phyloP scores from a whole-genome alignment of 1,140 invertebrate species.

The Zaprionus africanus region DNA sequence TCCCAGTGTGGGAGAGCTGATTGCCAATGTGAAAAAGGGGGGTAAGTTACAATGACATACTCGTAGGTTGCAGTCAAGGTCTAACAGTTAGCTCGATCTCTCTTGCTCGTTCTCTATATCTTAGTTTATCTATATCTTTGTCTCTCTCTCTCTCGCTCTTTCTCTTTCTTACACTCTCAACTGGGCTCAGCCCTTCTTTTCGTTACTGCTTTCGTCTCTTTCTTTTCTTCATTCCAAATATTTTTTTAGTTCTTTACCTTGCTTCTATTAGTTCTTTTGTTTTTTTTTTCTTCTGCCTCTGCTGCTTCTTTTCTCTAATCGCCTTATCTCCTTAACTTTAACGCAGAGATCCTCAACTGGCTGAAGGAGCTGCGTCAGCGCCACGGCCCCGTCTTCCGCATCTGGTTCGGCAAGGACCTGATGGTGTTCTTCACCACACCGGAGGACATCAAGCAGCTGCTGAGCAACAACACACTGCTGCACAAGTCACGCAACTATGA shows the following conservation, averaged over 20 bases:
- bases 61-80: background rate
- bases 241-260: background rate
- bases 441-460: constrained; percentile 85
- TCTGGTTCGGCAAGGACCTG: constrained; percentile 81
- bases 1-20: constrained; percentile 64
- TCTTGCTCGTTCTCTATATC: background rate
- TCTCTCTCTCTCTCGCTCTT: background rate
- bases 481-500: constrained; percentile 84
- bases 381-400: constrained; percentile 74
- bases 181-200: background rate
- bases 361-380: constrained; percentile 57
- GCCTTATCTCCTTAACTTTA: background rate
- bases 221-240: background rate
- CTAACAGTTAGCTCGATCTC: background rate
- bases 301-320: background rate
- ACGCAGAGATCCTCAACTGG: constrained; percentile 60
- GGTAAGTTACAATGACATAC: constrained; percentile 48
- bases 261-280: background rate
- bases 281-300: background rate
- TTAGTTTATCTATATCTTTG: background rate
- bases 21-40: constrained; percentile 75
- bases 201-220: no score
- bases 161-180: background rate
- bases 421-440: constrained; percentile 74
- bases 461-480: constrained; percentile 87